Evolutionary conservation across 2,888 invertebrate species (phyloP).

Genomic region (Luperina nickerlii): DNA sequence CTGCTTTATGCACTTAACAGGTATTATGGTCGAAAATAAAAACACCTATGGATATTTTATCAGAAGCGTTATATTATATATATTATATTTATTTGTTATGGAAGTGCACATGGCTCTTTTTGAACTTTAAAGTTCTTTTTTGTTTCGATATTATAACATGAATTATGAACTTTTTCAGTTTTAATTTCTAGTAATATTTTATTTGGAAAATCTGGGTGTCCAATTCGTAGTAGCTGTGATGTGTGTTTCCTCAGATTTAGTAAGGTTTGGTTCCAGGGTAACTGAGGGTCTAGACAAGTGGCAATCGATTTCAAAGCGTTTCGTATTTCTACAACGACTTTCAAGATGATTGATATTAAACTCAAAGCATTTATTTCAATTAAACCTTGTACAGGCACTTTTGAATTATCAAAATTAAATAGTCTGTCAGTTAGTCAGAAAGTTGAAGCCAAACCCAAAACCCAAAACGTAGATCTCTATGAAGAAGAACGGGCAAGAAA

Average conservation of each 20-base stretch:
- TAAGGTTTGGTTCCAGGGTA: not conserved
- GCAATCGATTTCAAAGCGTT: not conserved
- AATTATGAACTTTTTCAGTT: not conserved
- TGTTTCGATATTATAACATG: not conserved
- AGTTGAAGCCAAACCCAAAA: too few relatives aligned
- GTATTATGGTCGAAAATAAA: conserved; percentile 56
- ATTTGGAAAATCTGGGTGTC: not conserved
- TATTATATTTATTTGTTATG: conserved; percentile 30
- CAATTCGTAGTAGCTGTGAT: not conserved
- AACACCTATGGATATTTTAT: conserved; percentile 53
- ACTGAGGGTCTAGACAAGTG: not conserved
- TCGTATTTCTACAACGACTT: not conserved
- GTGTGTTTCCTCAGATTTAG: not conserved
- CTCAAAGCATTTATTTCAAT: too few relatives aligned
- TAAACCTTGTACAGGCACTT: too few relatives aligned
- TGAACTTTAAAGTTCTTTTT: conserved; percentile 9
- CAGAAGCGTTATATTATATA: conserved; percentile 44
- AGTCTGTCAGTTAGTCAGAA: too few relatives aligned
- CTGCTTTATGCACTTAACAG: conserved; percentile 66
- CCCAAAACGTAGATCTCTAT: too few relatives aligned
- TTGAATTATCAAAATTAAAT: too few relatives aligned
- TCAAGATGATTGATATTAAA: not conserved
- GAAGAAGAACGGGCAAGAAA: too few relatives aligned
- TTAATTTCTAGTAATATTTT: not conserved
- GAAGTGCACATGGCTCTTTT: not conserved